Base-by-base conservation (phyloP, 2,797 vertebrate species). In the Brachyalestes nurse region DNA sequence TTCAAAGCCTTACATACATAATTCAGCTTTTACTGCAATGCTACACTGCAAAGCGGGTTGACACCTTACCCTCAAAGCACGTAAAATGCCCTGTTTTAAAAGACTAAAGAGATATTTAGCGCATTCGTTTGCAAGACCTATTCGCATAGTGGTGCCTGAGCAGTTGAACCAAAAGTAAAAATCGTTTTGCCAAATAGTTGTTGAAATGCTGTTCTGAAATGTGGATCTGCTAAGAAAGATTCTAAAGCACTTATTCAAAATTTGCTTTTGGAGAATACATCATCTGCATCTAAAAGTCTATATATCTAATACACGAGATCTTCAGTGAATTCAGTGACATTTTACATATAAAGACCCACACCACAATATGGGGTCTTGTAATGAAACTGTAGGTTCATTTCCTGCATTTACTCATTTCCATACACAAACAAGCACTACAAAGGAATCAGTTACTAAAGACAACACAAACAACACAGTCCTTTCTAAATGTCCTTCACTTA, bases 1-100 rank as follows among this genome's bases (percentile, higher is more conserved):
- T 83, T 78, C 49, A 81, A 71, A 79, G 65, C 72, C 64, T 77
- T 61, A 72, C 69, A 70, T 72, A 60, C 49, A 82, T 78, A 79
- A 77, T 81, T 75, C 75, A 84, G 67, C 40, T 61, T 75, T 67
- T 66, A 78, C 73, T 55, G 72, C 82, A 84, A 78, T 78, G 65
- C 76, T 67, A 85, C 77, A 73, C 73, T 77, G 23, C 16, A 38
- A 25, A n/a, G 12, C 65, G 49, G 34, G 69, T 23, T 16, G n/a
- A 81, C 45, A 71, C 25, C 75, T 49, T 70, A 51, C 40, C 61
- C 75, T 75, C 72, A 75, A 78, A 57, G 47, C 47, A n/a, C 16
- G 8, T 23, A 61, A 51, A 55, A 8, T 45, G 67, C 53, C 34
- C 25, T 14, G 40, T 55, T 34, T 21, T 0, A 57, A 57, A n/a